phyloP scores from a whole-genome alignment of 2,797 vertebrate genomes.

The Picus viridis region DNA sequence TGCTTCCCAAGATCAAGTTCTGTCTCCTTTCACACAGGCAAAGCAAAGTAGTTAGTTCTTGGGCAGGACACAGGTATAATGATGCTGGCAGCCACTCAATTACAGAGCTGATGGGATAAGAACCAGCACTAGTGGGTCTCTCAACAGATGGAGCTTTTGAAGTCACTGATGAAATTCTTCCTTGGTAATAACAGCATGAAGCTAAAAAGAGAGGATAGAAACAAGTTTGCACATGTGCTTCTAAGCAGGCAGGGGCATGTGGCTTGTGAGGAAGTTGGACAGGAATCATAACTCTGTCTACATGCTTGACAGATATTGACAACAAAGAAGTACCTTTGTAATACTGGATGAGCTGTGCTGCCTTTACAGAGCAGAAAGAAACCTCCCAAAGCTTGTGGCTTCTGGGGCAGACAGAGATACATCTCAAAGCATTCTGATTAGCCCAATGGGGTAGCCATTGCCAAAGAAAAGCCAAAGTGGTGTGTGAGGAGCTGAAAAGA shows the following conservation, averaged over 20 bases:
- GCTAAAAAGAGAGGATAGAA: neutral
- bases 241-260: neutral
- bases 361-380: neutral
- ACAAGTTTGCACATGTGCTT: neutral
- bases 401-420: neutral
- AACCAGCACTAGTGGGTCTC: neutral
- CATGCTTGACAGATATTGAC: neutral
- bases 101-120: neutral
- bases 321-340: neutral
- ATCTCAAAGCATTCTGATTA: fast-evolving
- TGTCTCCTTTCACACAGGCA: neutral
- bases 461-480: neutral
- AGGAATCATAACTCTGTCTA: neutral
- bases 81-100: neutral
- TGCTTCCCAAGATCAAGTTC: neutral
- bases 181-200: neutral
- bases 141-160: neutral
- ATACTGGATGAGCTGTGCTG: neutral
- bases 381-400: neutral
- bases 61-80: fast-evolving
- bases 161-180: neutral
- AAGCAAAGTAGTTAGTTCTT: no score
- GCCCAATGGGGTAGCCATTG: neutral
- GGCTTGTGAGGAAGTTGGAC: neutral
- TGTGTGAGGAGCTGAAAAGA: neutral